Evolutionary conservation across 2,113 vertebrate species (phyloP), one percentile per base, ranked within the genome.

Genomic region (Xiphophorus couchianus): DNA sequence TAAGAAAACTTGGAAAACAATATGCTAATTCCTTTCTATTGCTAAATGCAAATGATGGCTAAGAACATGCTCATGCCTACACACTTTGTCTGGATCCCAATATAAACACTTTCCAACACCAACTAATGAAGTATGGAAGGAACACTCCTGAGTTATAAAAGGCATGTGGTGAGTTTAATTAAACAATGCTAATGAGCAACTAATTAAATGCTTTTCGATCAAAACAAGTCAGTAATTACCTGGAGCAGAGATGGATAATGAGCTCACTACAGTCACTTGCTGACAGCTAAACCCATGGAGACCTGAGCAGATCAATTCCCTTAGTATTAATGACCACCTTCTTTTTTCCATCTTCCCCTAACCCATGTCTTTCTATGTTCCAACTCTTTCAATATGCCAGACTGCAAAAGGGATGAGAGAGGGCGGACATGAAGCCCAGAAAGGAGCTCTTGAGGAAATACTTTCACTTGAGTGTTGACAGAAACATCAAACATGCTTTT

Each of bases 171-270:
- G 91, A 91, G 90, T 94, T 94, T 94, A 93, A 93, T 94, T 94
- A 94, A 94, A 93, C 89, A 92, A 93, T 91, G 86, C 90, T 94
- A 94, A 94, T 94, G 92, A 94, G 91, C 89, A 89, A 90, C 86
- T 94, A 94, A 94, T 93, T 91, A 93, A 94, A 91, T 89, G 91
- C 90, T 91, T 93, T 92, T 89, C 84, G 74, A 94, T 94, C 91
- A 94, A 93, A 94, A 93, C 89, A 92, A 91, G 83, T 48, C 81
- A 79, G 90, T 91, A 94, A 94, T 93, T 91, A 92, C 88, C 86
- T 93, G 89, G 86, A 91, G 90, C 80, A 83, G 85, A 88, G 88
- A 88, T 85, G 86, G 88, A 92, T 90, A 93, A 91, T 90, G 90
- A 94, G 87, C 84, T 77, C 73, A 76, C 88, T 89, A 86, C 87